These are phyloP conservation scores for Willisornis vidua DNA, from an alignment of 2,113 vertebrate species.

Conservation along the genomic window DNA sequence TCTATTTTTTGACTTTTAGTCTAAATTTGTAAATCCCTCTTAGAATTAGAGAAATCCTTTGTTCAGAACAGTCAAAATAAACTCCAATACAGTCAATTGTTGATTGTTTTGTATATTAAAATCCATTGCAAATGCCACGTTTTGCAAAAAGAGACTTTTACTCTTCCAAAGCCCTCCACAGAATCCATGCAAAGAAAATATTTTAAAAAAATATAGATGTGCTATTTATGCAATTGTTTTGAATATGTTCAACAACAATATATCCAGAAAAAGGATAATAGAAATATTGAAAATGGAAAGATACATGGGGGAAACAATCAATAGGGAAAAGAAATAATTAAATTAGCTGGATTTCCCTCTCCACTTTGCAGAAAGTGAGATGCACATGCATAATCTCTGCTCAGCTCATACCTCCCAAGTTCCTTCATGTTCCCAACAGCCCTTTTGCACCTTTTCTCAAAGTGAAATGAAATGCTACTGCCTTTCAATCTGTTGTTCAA, in stretches of 20 bases:
- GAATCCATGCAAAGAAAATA: background rate
- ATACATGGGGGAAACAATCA: fast-evolving
- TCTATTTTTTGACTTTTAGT: background rate
- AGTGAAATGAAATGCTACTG: background rate
- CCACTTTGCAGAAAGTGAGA: background rate
- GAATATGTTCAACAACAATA: background rate
- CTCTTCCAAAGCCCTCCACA: background rate
- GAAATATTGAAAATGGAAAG: background rate
- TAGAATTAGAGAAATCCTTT: background rate
- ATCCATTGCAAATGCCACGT: background rate
- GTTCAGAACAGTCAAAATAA: background rate
- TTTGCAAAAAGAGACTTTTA: background rate
- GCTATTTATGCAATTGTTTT: background rate
- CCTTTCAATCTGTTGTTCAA: background rate
- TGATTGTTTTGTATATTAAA: constrained; percentile 16
- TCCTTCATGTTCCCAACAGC: background rate
- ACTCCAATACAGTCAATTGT: constrained; percentile 9
- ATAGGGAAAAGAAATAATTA: background rate
- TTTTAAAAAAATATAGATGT: background rate
- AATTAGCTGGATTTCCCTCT: background rate
- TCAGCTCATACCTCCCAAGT: background rate
- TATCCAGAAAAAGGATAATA: background rate
- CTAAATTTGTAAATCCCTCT: background rate
- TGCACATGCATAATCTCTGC: background rate
- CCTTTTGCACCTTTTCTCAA: background rate